These are phyloP conservation scores for Ptilorrhoa leucosticta DNA, from an alignment of 2,113 vertebrate genomes.

Conservation along the genomic window DNA sequence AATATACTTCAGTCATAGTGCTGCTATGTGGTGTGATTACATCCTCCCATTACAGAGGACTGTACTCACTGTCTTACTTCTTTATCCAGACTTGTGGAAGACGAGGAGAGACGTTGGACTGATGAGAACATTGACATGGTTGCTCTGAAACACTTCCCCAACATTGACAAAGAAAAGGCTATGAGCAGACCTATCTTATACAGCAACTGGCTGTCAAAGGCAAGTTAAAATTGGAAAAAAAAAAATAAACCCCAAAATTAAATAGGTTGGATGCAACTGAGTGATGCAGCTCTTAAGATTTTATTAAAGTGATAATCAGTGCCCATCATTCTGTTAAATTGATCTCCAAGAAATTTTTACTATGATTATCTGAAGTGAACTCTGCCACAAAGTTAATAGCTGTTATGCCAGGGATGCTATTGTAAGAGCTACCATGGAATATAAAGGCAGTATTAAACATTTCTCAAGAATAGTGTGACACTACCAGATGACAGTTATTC, in stretches of 20 bases:
- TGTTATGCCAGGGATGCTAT: neutral
- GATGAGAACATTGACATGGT: conserved; percentile 96
- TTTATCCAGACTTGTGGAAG: conserved; percentile 86
- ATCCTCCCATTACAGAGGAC: neutral
- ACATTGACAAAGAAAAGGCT: conserved; percentile 93
- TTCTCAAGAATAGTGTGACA: neutral
- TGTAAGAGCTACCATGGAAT: neutral
- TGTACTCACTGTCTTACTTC: neutral
- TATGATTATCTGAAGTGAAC: neutral
- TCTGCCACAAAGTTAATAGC: neutral
- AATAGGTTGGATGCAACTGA: neutral
- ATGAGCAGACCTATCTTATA: conserved; percentile 94
- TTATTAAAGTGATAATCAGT: fast-evolving
- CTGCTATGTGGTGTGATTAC: neutral
- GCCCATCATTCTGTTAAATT: neutral
- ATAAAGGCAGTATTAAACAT: neutral
- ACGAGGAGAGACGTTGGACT: conserved; percentile 97
- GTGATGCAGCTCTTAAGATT: neutral
- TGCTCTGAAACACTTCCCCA: conserved; percentile 96
- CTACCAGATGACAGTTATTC: neutral
- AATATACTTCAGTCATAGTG: neutral
- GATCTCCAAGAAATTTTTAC: neutral
- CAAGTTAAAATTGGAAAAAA: neutral
- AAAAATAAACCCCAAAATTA: neutral
- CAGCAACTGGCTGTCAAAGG: conserved; percentile 99